Percentiles rank a stretch among this genome's conserved stretches.
Evolutionary conservation across 23 tunicate genomes (phyloP).

Genomic region (Halocynthia aurantium): DNA sequence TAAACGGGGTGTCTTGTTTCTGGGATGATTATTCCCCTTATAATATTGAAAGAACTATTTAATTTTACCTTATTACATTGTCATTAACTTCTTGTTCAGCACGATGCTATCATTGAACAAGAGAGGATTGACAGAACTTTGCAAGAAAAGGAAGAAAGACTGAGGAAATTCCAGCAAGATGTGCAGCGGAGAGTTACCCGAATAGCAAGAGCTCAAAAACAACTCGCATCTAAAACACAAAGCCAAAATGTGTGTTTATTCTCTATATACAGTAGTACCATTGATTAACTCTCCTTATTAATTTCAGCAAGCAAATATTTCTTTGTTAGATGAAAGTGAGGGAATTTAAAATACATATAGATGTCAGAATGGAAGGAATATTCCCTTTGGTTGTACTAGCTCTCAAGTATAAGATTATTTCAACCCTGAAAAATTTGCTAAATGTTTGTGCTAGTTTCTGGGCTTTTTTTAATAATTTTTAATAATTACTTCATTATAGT

Average conservation of each 20-base stretch:
- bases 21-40: no score
- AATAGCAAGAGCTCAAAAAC: constrained; percentile 34
- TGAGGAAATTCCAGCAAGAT: constrained; percentile 54
- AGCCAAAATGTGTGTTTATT: constrained; percentile 31
- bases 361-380: not conserved
- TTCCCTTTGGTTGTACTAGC: not conserved
- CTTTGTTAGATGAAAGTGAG: no score
- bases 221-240: constrained; percentile 26
- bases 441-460: no score
- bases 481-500: no score
- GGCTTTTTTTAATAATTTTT: no score
- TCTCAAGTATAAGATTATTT: no score
- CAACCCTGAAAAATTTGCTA: no score
- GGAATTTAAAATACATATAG: no score
- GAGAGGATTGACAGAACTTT: constrained; percentile 23
- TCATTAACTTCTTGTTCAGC: constrained; percentile 5
- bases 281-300: no score
- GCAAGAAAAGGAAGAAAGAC: constrained; percentile 15
- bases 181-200: constrained; percentile 44
- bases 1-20: no score
- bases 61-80: not conserved
- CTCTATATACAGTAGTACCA: not conserved
- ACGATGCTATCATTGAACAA: constrained; percentile 61
- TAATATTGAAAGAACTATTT: no score
- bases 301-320: no score